Percentiles rank a stretch among this genome's conserved stretches.
phyloP scores from a whole-genome alignment of 1,140 invertebrate genomes.

The Ctenoplectra terminalis region DNA sequence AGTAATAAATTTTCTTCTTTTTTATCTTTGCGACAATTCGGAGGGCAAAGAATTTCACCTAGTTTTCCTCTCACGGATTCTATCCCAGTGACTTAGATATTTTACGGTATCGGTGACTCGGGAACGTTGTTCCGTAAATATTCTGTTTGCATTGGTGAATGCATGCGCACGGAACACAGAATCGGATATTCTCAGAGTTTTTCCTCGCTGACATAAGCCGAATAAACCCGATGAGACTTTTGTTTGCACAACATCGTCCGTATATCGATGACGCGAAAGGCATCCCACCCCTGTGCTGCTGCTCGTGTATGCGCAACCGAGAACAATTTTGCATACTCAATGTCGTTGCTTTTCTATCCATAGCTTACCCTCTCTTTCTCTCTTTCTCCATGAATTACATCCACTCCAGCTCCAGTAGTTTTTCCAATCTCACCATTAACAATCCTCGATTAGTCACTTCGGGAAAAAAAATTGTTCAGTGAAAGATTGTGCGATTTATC shows the following conservation, averaged over 20 bases:
- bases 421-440: no score
- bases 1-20: no score
- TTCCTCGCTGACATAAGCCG: conserved; percentile 49
- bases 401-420: no score
- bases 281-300: conserved; percentile 14
- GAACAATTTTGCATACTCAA: no score
- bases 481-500: no score
- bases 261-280: conserved; percentile 33
- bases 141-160: conserved; percentile 24
- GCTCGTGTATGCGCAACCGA: no score
- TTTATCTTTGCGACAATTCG: not conserved
- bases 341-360: no score
- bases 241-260: conserved; percentile 57
- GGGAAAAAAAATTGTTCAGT: no score
- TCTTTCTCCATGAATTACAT: no score
- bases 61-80: not conserved
- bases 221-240: conserved; percentile 62
- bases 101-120: not conserved
- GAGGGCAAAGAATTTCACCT: not conserved
- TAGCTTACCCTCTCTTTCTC: no score
- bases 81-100: not conserved
- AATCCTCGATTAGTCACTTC: no score
- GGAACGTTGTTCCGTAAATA: not conserved
- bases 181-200: conserved; percentile 56
- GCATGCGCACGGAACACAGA: conserved; percentile 21